Percentiles rank a stretch among this genome's conserved stretches.
phyloP scores from a whole-genome alignment of 2,797 vertebrate species.

The Notolepis coatsorum region DNA sequence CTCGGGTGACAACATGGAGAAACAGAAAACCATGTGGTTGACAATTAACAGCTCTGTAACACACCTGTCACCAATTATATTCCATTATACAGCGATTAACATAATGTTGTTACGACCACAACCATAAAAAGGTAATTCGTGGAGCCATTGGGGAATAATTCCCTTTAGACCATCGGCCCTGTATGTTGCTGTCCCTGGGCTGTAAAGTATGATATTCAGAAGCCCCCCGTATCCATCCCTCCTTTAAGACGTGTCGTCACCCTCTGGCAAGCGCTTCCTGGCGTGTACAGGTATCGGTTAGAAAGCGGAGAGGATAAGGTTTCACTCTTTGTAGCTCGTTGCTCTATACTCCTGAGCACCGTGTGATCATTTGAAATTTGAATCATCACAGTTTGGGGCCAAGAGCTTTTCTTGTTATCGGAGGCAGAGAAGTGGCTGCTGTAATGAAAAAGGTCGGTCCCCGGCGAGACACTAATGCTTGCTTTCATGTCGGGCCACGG shows the following conservation, averaged over 20 bases:
- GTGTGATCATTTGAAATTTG: constrained; percentile 66
- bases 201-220: constrained; percentile 44
- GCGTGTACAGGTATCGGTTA: constrained; percentile 30
- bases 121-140: too few relatives aligned
- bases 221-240: constrained; percentile 39
- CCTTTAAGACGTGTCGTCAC: constrained; percentile 60
- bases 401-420: constrained; percentile 5
- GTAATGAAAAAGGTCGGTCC: constrained; percentile 23
- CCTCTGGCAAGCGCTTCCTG: constrained; percentile 46
- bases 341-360: constrained; percentile 33
- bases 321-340: constrained; percentile 45
- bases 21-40: constrained; percentile 51
- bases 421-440: constrained; percentile 1
- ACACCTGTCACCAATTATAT: constrained; percentile 26
- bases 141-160: too few relatives aligned
- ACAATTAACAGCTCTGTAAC: not conserved
- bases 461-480: not conserved
- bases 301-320: constrained; percentile 54
- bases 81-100: constrained; percentile 33
- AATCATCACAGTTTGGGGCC: constrained; percentile 35
- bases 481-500: constrained; percentile 30
- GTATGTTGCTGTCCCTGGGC: constrained; percentile 44
- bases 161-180: too few relatives aligned
- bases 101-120: too few relatives aligned
- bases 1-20: constrained; percentile 59